A percentile compares a stretch with the other conserved stretches of the same genome.
Evolutionary conservation across 2,888 invertebrate genomes (phyloP).

Genomic region (Stegana nigrithorax): DNA sequence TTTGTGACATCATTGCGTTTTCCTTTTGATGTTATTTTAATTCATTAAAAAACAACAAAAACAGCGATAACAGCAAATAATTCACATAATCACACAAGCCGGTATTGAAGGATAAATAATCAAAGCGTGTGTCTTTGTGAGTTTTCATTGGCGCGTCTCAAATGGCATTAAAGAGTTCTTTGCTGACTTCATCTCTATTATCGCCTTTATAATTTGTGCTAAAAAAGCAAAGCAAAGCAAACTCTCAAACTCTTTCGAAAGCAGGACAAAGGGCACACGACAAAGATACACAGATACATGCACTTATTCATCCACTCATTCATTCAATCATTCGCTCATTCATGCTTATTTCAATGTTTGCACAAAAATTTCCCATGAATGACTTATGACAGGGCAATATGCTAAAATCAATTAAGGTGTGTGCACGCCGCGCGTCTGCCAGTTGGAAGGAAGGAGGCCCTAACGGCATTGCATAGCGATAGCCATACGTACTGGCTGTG

Average conservation of each 20-base stretch:
- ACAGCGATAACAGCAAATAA: background rate
- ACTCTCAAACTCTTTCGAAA: background rate
- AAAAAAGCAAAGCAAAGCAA: background rate
- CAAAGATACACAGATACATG: background rate
- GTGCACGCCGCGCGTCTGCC: too few relatives aligned
- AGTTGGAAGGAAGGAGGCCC: too few relatives aligned
- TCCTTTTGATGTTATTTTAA: conserved; percentile 14
- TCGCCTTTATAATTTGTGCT: background rate
- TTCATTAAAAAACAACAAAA: conserved; percentile 8
- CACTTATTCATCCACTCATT: background rate
- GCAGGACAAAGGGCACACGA: conserved; percentile 11
- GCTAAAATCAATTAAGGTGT: conserved; percentile 19
- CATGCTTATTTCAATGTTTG: too few relatives aligned
- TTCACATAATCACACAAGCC: background rate
- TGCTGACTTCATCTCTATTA: background rate
- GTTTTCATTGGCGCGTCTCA: background rate
- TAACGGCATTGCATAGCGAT: too few relatives aligned
- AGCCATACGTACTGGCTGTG: too few relatives aligned
- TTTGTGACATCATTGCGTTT: too few relatives aligned
- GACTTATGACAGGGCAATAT: conserved; percentile 19
- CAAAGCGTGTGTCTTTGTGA: conserved; percentile 2
- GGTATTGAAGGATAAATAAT: conserved; percentile 10
- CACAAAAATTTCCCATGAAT: conserved; percentile 10
- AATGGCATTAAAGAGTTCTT: background rate
- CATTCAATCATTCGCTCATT: background rate